Conservation (phyloP, 2,113 vertebrate genomes). For the Sylvilagus bachmani region DNA sequence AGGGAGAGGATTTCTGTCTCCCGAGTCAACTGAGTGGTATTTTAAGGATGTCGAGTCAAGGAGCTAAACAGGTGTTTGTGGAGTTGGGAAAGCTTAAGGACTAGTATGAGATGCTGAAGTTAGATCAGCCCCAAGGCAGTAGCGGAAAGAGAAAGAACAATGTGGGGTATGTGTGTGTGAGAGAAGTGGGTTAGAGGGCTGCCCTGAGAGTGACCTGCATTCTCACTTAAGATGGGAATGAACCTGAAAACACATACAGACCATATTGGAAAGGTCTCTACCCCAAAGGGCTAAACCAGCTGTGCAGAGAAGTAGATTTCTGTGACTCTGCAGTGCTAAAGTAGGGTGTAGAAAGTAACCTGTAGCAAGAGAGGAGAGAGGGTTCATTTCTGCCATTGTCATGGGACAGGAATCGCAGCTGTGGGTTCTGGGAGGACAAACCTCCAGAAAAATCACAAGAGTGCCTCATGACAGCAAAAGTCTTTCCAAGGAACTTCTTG, state of each 20-base stretch:
- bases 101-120: not conserved
- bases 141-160: not conserved
- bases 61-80: not conserved
- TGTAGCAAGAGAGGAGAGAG: not conserved
- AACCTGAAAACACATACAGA: not conserved
- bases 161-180: too few relatives aligned
- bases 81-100: not conserved
- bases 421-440: not conserved
- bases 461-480: not conserved
- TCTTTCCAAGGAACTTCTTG: not conserved
- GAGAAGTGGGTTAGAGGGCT: not conserved
- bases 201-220: not conserved
- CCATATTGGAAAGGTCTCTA: not conserved
- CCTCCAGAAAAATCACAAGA: not conserved
- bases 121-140: not conserved
- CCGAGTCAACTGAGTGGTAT: not conserved
- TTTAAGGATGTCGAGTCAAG: not conserved
- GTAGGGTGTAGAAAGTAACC: fast-evolving
- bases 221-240: not conserved
- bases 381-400: not conserved
- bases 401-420: not conserved
- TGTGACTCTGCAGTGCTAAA: not conserved
- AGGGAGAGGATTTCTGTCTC: not conserved
- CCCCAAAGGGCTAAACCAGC: not conserved
- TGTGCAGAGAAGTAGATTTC: not conserved